Evolutionary conservation across 1,140 invertebrate genomes (phyloP), one percentile per base, ranked within the genome.

Genomic region (Orius insidiosus): DNA sequence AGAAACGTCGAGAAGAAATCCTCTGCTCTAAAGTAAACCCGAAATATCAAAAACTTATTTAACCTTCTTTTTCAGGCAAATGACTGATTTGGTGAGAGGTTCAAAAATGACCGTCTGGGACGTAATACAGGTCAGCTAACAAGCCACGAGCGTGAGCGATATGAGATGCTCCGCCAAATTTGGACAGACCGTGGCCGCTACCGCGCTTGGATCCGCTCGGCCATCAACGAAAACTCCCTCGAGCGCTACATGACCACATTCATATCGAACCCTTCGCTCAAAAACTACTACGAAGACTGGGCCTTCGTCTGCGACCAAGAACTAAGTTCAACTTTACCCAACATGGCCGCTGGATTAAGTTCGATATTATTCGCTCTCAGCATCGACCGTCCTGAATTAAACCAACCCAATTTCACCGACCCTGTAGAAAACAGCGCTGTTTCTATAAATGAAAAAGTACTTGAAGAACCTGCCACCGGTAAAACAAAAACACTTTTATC

Each of bases 321-420:
- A 60, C 70, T 73, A 52, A 75, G 69, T 50, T 75, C 70, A 51
- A 71, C 82, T 61, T 62, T 93, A 45, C 79, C 85, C 24, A 80
- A 76, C 61, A 74, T 85, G 63, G 83, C 85, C 46, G 78, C 81
- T 66, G 85, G 84, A 48, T 67, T 92, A 56, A 77, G 75, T 50
- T 79, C 83, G 33, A 80, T 93, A 59, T 68, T 92, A 52, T 94
- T 94, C 68, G 88, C 88, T 16, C 78, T 93, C 56, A 83, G 75
- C 56, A 83, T 90, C 53, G 86, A 93, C 61, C 85, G 83, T 64
- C 63, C 74, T 45, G 80, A 84, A 59, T 65, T 92, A 34, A 85
- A 90, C 66, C 66, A 71, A 42, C 36, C 45, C 56, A 60, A 63
- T 61, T 24, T 15, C 31, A 13, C 9, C 9, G 11, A 65, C 68